A percentile compares a stretch with the other conserved stretches of the same genome.
These are phyloP conservation scores for Mandrillus leucophaeus DNA, from an alignment of 2,113 vertebrate species.

Conservation along the genomic window DNA sequence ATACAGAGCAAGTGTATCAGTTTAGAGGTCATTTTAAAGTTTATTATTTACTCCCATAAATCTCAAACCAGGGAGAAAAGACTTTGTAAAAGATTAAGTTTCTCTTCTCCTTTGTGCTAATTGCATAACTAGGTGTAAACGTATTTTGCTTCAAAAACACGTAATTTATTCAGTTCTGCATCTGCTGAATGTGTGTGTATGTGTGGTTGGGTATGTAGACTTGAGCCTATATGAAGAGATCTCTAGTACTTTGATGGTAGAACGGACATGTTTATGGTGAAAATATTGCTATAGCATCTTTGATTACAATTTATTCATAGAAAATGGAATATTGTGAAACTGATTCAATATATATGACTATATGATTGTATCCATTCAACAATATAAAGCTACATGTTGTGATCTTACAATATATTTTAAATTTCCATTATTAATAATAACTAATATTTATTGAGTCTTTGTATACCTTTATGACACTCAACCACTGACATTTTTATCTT, in stretches of 20 bases:
- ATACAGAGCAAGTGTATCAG: not conserved
- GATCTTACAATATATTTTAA: slow-evolving; percentile 17
- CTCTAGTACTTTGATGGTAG: not conserved
- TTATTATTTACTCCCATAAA: not conserved
- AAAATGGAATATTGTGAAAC: not conserved
- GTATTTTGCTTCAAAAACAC: not conserved
- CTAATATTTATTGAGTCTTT: not conserved
- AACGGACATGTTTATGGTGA: not conserved
- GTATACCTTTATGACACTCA: not conserved
- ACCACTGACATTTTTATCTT: not conserved
- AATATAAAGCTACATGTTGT: slow-evolving; percentile 15
- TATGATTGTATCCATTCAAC: not conserved
- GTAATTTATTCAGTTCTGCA: not conserved
- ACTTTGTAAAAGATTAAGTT: not conserved
- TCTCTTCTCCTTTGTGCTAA: not conserved
- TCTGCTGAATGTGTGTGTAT: not conserved
- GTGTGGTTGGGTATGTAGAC: too few species aligned
- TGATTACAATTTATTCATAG: not conserved
- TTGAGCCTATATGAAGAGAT: not conserved
- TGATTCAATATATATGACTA: not conserved
- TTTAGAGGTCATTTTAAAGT: not conserved
- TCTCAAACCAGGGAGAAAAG: not conserved
- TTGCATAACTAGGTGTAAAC: not conserved
- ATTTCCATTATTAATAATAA: not conserved
- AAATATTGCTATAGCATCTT: not conserved